A percentile compares a stretch with the other conserved stretches of the same genome.
Evolutionary conservation across 1,140 invertebrate genomes (phyloP).

Genomic region (Trigoniulus corallinus): DNA sequence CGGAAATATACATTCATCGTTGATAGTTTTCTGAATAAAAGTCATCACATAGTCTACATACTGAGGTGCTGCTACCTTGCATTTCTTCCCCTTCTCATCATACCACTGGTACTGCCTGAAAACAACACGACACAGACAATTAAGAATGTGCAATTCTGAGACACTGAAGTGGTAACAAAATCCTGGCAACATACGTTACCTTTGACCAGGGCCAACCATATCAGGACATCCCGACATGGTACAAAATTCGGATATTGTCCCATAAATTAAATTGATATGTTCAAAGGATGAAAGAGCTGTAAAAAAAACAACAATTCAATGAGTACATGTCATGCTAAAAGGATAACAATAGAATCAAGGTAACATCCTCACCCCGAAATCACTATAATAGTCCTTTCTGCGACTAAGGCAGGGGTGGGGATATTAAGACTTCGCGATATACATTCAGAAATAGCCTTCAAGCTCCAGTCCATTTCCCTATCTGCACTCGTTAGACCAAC

Average conservation of each 20-base stretch:
- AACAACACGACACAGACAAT: constrained; percentile 4
- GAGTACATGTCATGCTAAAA: too few relatives aligned
- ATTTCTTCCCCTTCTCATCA: constrained; percentile 97
- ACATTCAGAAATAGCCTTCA: too few relatives aligned
- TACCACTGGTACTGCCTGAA: constrained; percentile 89
- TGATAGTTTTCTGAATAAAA: constrained; percentile 90
- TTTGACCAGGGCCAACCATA: constrained; percentile 84
- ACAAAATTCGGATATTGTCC: constrained; percentile 95
- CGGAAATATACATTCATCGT: constrained; percentile 92
- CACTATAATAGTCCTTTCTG: too few relatives aligned
- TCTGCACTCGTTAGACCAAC: too few relatives aligned
- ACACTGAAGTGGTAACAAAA: constrained; percentile 2
- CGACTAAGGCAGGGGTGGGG: too few relatives aligned
- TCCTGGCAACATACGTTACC: constrained; percentile 37
- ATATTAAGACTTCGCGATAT: too few relatives aligned
- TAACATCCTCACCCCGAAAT: too few relatives aligned
- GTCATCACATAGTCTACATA: constrained; percentile 99
- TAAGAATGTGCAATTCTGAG: constrained; percentile 3
- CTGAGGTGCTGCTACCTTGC: constrained; percentile 86
- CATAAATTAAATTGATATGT: constrained; percentile 94
- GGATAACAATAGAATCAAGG: too few relatives aligned
- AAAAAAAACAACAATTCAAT: constrained; percentile 27
- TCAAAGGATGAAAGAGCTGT: constrained; percentile 94
- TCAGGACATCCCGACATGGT: constrained; percentile 80
- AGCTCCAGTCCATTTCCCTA: too few relatives aligned